Base-by-base conservation (phyloP, 2,888 invertebrate genomes). In the Epistrophe eligans region DNA sequence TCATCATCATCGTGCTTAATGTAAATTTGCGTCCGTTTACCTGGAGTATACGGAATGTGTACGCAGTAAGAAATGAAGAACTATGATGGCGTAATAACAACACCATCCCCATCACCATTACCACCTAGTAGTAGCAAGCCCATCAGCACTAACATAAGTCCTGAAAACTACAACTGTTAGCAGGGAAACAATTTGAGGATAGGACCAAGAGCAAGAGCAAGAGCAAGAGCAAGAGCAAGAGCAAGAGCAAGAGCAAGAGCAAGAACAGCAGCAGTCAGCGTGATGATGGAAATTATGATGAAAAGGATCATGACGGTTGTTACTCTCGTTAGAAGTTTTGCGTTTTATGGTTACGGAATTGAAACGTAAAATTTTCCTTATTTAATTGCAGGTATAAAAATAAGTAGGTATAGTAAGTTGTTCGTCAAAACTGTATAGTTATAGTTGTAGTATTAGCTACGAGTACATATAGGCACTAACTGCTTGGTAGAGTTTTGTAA, bases 11-110 rank as follows among this genome's bases (percentile, higher is more conserved):
- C 4, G 58, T 60, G 50, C 45, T 77, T 67, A 83, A 77, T 77
- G 83, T 58, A 77, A 83, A 83, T 77, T 77, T 83, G 58, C 43
- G 83, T 83, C 83, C 77, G 60, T 77, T 83, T 83, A 66, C 50
- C 52, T 58, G 58, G 19, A 58, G 43, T 64, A n/a, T n/a, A 15
- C 17, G 43, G 71, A 77, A 77, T 62, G 71, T 48, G 62, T 57
- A 74, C 58, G 45, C 72, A 43, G 43, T 32, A 13, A 15, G 32
- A 17, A 11, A 67, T 67, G 32, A 32, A 48, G 57, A 64, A n/a
- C 52, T 48, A 81, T 76, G 57, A 81, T 76, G 57, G 71, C 32
- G 48, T 70, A 76, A 64, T 62, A 71, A 15, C 74, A 52, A 52
- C 43, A n/a, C n/a, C 17, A 17, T 7, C 40, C 19, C 13, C 50